Base-by-base conservation (phyloP, 1,140 invertebrate genomes). In the Bombus picipes region DNA sequence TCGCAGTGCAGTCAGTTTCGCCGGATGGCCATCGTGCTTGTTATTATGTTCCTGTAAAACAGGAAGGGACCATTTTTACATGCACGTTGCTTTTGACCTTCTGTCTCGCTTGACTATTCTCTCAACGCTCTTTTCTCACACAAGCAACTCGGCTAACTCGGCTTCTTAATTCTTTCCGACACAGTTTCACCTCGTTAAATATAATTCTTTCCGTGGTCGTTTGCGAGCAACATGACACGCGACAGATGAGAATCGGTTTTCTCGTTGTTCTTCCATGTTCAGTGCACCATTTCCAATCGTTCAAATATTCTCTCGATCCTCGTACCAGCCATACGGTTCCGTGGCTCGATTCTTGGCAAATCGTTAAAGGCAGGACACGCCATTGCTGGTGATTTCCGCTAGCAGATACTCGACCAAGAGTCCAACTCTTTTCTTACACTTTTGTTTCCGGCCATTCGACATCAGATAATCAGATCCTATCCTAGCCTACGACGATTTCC, bases 151-250 rank as follows among this genome's bases (percentile, higher is more conserved):
- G 47, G 39, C 15, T n/a, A 28, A 65, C 28, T 65, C 32, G 59
- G 74, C 15, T 15, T 57, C 25, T 66, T 41, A 43, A 79, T 84
- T 78, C 78, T 62, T 32, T 10, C 1, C 68, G 41, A 59, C 39
- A 84, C 71, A 32, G 43, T 65, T 62, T 32, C 32, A 43, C 41
- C 22, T 85, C 37, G 3, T 32, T 74, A 66, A 53, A 68, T 57
- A 62, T 37, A 41, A 70, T 71, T 41, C 34, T 43, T 39, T n/a
- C n/a, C 37, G 39, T 53, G 18, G 18, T 22, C 18, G 47, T 53
- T 53, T 53, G 18, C 65, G 41, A 68, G 18, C 25, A 76, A 83
- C 68, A 4, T 8, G 47, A 79, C 41, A 71, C 59, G 82, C 77
- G 70, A 65, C 57, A 70, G 53, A 78, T 53, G 47, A 53, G 47